A percentile compares a stretch with the other conserved stretches of the same genome.
phyloP scores from a whole-genome alignment of 2,113 vertebrate genomes.

The Sceloporus tristichus region DNA sequence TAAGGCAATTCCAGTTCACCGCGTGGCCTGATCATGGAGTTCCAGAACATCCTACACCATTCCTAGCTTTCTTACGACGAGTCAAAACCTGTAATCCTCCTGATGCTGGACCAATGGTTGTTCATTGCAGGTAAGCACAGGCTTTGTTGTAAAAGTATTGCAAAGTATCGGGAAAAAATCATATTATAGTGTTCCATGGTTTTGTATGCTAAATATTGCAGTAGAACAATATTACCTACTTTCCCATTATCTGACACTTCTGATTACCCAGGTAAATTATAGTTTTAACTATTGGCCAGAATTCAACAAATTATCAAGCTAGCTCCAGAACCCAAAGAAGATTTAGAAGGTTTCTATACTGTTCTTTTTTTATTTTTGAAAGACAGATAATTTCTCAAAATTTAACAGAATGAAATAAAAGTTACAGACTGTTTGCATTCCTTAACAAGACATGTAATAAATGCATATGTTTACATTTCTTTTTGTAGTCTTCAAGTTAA shows the following conservation, averaged over 20 bases:
- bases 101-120: slow-evolving; percentile 98
- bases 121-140: slow-evolving; percentile 93
- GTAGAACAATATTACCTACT: background rate
- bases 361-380: too few relatives aligned
- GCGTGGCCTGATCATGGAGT: slow-evolving; percentile 99
- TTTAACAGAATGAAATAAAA: too few relatives aligned
- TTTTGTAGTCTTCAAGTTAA: too few relatives aligned
- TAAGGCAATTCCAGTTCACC: slow-evolving; percentile 98
- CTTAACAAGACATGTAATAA: too few relatives aligned
- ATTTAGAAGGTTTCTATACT: background rate
- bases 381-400: too few relatives aligned
- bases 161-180: background rate
- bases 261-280: background rate
- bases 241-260: background rate
- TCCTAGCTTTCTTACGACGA: slow-evolving; percentile 94
- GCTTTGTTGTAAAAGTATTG: background rate
- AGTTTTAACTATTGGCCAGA: background rate
- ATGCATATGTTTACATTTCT: background rate
- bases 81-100: slow-evolving; percentile 98
- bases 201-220: slow-evolving; percentile 3
- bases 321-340: background rate
- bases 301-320: background rate
- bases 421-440: too few relatives aligned
- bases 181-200: background rate
- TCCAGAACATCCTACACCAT: slow-evolving; percentile 96